phyloP scores from a whole-genome alignment of 2,113 vertebrate species.

The Puffinus mauretanicus region DNA sequence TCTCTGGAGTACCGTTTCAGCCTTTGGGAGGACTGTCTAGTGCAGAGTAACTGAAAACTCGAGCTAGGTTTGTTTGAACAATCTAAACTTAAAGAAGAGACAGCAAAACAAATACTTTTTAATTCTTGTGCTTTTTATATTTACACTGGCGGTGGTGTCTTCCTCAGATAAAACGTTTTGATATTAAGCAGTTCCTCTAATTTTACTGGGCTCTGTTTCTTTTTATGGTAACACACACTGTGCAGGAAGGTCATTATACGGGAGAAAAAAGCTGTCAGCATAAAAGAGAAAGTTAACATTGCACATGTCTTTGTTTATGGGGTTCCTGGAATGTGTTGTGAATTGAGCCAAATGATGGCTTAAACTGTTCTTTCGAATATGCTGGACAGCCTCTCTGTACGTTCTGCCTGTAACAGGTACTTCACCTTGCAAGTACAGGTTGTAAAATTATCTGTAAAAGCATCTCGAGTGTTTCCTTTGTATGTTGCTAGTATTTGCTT shows the following conservation, averaged over 20 bases:
- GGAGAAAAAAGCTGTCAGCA: conserved; percentile 72
- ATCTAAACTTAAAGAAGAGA: conserved; percentile 66
- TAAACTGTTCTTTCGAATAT: conserved; percentile 41
- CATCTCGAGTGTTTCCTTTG: not conserved
- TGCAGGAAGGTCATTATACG: conserved; percentile 78
- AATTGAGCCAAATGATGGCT: conserved; percentile 65
- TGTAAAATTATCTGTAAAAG: conserved; percentile 15
- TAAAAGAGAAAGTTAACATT: conserved; percentile 76
- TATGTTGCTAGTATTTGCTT: not conserved
- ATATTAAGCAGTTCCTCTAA: conserved; percentile 77
- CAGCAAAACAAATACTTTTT: conserved; percentile 67
- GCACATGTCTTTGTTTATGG: conserved; percentile 76
- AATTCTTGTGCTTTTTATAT: conserved; percentile 73
- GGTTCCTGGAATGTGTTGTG: conserved; percentile 71
- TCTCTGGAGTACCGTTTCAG: conserved; percentile 52
- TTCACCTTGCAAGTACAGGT: conserved; percentile 37
- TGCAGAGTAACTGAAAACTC: conserved; percentile 41
- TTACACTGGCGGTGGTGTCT: conserved; percentile 69
- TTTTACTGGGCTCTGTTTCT: conserved; percentile 72
- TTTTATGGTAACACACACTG: conserved; percentile 78
- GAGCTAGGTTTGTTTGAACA: conserved; percentile 64
- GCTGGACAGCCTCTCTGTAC: not conserved
- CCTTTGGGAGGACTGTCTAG: conserved; percentile 1
- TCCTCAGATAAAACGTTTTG: conserved; percentile 75
- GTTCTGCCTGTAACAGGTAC: conserved; percentile 15